phyloP scores from a whole-genome alignment of 2,113 vertebrate genomes.

The Bubo blakistoni region DNA sequence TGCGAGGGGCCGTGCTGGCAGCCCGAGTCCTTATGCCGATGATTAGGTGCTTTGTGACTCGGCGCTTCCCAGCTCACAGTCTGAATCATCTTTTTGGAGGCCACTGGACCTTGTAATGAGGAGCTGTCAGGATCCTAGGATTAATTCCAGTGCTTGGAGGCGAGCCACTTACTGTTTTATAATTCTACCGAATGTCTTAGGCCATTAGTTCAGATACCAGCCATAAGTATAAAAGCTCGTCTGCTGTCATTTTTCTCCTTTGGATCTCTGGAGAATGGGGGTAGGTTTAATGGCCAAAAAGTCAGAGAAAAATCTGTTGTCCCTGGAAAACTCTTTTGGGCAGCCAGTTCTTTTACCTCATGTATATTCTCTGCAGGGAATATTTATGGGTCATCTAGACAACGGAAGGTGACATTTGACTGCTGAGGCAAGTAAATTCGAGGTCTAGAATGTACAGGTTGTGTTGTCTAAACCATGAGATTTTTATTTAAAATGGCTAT shows the following conservation, averaged over 20 bases:
- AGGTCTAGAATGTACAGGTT: neutral
- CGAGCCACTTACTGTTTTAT: neutral
- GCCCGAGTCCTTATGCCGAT: accelerated
- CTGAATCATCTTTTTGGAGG: neutral
- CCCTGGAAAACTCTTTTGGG: neutral
- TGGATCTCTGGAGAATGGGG: neutral
- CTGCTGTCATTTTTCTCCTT: neutral
- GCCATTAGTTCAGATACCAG: slow-evolving; percentile 32
- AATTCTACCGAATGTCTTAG: slow-evolving; percentile 6
- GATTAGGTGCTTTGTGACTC: neutral
- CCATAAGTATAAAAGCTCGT: neutral
- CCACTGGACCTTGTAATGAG: neutral
- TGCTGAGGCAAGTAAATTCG: neutral
- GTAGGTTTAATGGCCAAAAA: neutral
- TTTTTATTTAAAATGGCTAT: neutral
- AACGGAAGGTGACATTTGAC: neutral
- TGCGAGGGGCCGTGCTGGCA: accelerated
- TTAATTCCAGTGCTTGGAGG: slow-evolving; percentile 15
- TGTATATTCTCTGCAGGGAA: neutral
- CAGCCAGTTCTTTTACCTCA: neutral
- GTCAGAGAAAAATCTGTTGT: neutral
- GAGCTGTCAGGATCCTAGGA: neutral
- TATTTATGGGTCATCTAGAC: neutral
- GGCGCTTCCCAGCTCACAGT: neutral
- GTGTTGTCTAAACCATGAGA: neutral